Evolutionary conservation across 2,888 invertebrate genomes (phyloP).

Genomic region (Vanessa cardui): DNA sequence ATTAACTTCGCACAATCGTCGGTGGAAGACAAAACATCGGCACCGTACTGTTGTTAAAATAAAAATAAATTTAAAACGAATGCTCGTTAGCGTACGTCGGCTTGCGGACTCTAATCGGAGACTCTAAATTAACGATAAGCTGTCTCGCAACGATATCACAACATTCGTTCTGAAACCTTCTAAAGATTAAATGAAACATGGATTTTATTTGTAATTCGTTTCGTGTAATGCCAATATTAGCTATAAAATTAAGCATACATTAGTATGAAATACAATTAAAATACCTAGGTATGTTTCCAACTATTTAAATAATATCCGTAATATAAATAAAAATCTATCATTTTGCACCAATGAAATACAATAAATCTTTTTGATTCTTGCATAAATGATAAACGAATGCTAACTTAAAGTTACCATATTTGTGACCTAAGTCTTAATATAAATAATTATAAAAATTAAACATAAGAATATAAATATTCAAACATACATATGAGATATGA

Average conservation of each 20-base stretch:
- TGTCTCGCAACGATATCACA: conserved; percentile 73
- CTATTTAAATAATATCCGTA: too few relatives aligned
- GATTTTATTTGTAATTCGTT: conserved; percentile 65
- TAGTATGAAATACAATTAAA: too few relatives aligned
- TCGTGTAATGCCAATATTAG: conserved; percentile 45
- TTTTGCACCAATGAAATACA: too few relatives aligned
- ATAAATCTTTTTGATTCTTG: too few relatives aligned
- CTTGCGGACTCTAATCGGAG: conserved; percentile 74
- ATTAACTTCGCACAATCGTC: conserved; percentile 74
- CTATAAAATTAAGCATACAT: not conserved
- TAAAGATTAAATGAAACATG: conserved; percentile 72
- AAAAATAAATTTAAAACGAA: conserved; percentile 73
- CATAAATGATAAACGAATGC: too few relatives aligned
- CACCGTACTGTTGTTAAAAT: conserved; percentile 71
- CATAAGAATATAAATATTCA: too few relatives aligned
- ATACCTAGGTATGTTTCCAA: too few relatives aligned
- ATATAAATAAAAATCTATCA: too few relatives aligned
- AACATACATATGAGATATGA: too few relatives aligned
- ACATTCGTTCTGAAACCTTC: conserved; percentile 73
- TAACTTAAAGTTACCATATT: too few relatives aligned
- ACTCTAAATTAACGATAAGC: conserved; percentile 81
- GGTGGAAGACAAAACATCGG: conserved; percentile 74
- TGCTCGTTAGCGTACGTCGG: conserved; percentile 79
- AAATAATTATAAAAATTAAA: too few relatives aligned
- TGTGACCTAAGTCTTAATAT: too few relatives aligned